These are phyloP conservation scores for Trachelipus rathkii DNA, from an alignment of 1,140 invertebrate species.

Conservation along the genomic window DNA sequence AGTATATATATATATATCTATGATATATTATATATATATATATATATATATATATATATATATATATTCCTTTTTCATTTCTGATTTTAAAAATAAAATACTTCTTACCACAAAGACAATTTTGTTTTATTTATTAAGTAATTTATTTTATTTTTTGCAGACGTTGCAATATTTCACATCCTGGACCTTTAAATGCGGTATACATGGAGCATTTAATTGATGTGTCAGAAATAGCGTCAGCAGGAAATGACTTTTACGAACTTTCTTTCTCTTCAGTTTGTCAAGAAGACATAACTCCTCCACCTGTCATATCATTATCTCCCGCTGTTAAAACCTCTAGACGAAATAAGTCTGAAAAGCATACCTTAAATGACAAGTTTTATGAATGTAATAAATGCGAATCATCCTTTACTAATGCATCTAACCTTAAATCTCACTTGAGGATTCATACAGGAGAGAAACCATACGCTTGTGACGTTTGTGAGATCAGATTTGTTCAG, in stretches of 20 bases:
- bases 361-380: not conserved
- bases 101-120: no score
- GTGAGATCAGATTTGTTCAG: conserved; percentile 56
- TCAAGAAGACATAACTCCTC: not conserved
- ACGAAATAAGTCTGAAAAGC: not conserved
- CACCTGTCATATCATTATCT: not conserved
- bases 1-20: no score
- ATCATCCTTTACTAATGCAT: conserved; percentile 47
- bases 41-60: no score
- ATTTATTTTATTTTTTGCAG: not conserved
- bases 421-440: conserved; percentile 47
- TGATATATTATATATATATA: no score
- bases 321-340: not conserved
- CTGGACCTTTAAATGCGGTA: not conserved
- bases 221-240: not conserved
- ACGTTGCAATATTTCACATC: not conserved
- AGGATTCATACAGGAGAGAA: conserved; percentile 50
- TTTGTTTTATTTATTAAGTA: not conserved
- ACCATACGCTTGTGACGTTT: conserved; percentile 44
- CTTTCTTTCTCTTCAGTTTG: not conserved
- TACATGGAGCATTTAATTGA: not conserved
- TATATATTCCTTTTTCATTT: no score
- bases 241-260: not conserved
- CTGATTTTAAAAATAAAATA: no score
- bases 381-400: conserved; percentile 45